Conservation (phyloP, 2,113 vertebrate genomes). For the Bombycilla garrulus region DNA sequence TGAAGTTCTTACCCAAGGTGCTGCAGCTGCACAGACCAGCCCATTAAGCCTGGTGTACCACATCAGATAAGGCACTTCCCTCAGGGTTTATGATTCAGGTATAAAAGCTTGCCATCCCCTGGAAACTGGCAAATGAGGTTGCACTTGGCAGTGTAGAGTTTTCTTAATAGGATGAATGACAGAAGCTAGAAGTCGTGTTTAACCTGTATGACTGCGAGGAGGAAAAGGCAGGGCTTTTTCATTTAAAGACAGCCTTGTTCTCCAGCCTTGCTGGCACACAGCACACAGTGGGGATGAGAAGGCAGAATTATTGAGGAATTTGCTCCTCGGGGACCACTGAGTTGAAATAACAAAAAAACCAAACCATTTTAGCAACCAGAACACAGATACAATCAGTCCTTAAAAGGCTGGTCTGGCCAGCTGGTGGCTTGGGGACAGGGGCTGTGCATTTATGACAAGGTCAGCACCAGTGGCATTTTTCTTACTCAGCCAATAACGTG, state of each 20-base stretch:
- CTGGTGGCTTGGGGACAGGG: not conserved
- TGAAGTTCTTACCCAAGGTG: slow-evolving; percentile 50
- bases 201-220: not conserved
- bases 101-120: not conserved
- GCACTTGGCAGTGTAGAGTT: slow-evolving; percentile 28
- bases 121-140: slow-evolving; percentile 34
- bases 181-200: not conserved
- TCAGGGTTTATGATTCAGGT: slow-evolving; percentile 42
- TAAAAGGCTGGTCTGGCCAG: not conserved
- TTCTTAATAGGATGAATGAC: slow-evolving; percentile 38
- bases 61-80: slow-evolving; percentile 57
- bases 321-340: not conserved
- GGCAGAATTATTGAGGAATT: not conserved
- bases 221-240: not conserved
- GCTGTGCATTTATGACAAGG: not conserved
- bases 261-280: not conserved
- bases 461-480: not conserved
- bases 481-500: not conserved
- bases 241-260: slow-evolving; percentile 6
- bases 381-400: not conserved
- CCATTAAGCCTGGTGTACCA: slow-evolving; percentile 40
- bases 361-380: not conserved
- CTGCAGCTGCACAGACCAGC: slow-evolving; percentile 49
- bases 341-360: not conserved
- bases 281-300: not conserved